phyloP scores from a whole-genome alignment of 92 coral and sea anemone genomes.

The Actinernus sp. region DNA sequence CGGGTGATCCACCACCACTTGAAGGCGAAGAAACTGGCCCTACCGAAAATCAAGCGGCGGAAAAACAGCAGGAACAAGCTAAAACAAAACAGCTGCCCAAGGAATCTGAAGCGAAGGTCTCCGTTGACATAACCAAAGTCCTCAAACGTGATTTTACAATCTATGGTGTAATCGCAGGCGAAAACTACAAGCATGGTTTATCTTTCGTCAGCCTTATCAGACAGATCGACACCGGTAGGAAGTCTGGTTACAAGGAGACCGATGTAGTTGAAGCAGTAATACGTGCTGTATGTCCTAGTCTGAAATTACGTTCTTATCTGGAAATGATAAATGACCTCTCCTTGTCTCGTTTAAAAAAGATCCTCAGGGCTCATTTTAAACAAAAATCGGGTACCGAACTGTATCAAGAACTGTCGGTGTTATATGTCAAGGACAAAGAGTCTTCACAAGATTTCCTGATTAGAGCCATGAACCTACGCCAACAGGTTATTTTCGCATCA shows the following conservation, averaged over 20 bases:
- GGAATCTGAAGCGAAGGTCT: slow-evolving; percentile 8
- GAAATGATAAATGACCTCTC: slow-evolving; percentile 55
- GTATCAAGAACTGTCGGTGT: too few relatives aligned
- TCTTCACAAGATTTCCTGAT: slow-evolving; percentile 56
- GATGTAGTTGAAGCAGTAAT: slow-evolving; percentile 53
- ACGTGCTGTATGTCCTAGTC: slow-evolving; percentile 54
- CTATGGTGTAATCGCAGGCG: slow-evolving; percentile 7
- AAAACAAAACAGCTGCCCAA: neutral
- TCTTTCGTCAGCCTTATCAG: slow-evolving; percentile 9
- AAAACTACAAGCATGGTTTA: slow-evolving; percentile 1
- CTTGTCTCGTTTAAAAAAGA: slow-evolving; percentile 27
- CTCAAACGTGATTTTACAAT: slow-evolving; percentile 14
- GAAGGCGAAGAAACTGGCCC: neutral
- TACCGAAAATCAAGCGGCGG: neutral
- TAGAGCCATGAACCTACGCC: slow-evolving; percentile 31
- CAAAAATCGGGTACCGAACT: too few relatives aligned
- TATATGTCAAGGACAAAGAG: too few relatives aligned
- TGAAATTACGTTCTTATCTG: slow-evolving; percentile 42
- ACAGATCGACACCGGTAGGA: slow-evolving; percentile 2
- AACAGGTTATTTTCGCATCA: slow-evolving; percentile 35
- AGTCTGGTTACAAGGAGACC: slow-evolving; percentile 54
- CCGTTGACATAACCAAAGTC: slow-evolving; percentile 27
- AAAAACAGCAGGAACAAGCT: neutral
- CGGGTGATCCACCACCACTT: slow-evolving; percentile 17
- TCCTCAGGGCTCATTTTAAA: slow-evolving; percentile 48